Evolutionary conservation across 1,140 invertebrate genomes (phyloP).

Genomic region (Protaetia brevitarsis): DNA sequence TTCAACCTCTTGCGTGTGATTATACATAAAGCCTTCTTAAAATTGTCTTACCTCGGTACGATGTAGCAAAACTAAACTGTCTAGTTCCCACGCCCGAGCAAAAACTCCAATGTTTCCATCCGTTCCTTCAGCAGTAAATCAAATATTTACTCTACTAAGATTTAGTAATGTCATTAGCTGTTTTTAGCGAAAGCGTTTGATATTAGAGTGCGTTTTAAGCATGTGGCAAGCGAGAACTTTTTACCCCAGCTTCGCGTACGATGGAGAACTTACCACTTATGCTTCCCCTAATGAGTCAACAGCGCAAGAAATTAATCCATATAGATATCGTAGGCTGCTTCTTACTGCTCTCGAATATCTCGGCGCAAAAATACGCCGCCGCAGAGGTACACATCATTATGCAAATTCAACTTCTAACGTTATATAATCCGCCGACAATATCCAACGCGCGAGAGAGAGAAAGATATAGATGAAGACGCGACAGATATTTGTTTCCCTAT

Average conservation of each 20-base stretch:
- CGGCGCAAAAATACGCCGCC: not conserved
- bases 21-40: no score
- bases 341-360: not conserved
- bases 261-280: not conserved
- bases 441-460: no score
- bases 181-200: not conserved
- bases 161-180: slow-evolving; percentile 12
- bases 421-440: not conserved
- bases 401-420: not conserved
- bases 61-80: no score
- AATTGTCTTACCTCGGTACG: no score
- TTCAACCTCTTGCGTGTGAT: no score
- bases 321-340: not conserved
- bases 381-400: not conserved
- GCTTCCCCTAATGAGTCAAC: slow-evolving; percentile 1
- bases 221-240: not conserved
- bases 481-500: slow-evolving; percentile 12
- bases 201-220: not conserved
- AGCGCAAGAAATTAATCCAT: slow-evolving; percentile 11
- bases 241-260: not conserved
- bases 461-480: not conserved
- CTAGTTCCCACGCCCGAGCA: not conserved
- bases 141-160: slow-evolving; percentile 3
- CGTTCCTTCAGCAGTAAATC: not conserved
- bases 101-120: not conserved